phyloP scores from a whole-genome alignment of 2,888 invertebrate genomes.

The Meiosimyza decipiens region DNA sequence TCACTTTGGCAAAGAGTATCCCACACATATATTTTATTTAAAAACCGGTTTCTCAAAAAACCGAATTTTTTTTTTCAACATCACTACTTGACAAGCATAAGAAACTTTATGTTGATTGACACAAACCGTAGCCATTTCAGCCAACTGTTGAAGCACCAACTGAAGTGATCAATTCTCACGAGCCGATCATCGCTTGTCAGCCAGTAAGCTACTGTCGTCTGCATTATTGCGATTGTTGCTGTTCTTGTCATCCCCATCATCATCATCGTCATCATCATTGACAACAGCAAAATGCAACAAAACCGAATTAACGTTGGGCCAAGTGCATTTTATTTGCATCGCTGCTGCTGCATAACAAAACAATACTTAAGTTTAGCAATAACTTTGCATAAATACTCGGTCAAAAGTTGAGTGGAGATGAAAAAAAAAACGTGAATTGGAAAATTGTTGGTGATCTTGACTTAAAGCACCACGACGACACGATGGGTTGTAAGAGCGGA shows the following conservation, averaged over 20 bases:
- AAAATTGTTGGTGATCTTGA: conserved; percentile 11
- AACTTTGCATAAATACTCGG: conserved; percentile 26
- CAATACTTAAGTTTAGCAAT: conserved; percentile 4
- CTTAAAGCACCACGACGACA: neutral
- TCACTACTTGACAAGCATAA: too few species aligned
- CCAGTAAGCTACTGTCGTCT: conserved; percentile 5
- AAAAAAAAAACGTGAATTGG: too few species aligned
- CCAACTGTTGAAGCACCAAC: too few species aligned
- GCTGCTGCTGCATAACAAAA: neutral
- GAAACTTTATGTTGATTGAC: too few species aligned
- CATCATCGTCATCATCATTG: conserved; percentile 9
- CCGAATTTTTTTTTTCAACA: too few species aligned
- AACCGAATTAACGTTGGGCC: too few species aligned
- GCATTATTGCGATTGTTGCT: neutral
- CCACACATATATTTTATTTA: too few species aligned
- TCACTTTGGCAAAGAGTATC: too few species aligned
- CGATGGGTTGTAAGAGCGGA: neutral
- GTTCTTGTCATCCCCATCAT: neutral
- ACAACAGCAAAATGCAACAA: too few species aligned
- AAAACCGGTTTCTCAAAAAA: too few species aligned
- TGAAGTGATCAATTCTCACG: conserved; percentile 32
- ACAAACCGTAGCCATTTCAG: too few species aligned
- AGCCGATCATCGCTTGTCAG: conserved; percentile 31
- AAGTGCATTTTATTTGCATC: neutral
- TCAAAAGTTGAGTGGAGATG: neutral